phyloP scores from a whole-genome alignment of 2,113 vertebrate genomes.

The Poecile atricapillus region DNA sequence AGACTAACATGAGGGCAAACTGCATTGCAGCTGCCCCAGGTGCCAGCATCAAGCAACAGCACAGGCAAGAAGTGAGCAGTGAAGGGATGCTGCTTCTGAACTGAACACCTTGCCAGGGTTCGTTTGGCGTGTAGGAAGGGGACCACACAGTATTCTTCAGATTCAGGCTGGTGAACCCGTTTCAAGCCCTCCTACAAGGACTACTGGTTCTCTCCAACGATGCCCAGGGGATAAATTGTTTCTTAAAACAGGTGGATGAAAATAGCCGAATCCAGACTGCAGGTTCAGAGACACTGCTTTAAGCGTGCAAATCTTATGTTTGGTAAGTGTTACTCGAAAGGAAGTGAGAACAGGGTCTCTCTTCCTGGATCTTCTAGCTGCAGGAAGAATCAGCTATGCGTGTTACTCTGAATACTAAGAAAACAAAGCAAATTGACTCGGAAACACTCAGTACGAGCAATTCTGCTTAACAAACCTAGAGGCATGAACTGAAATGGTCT shows the following conservation, averaged over 20 bases:
- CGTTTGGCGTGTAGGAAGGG: not conserved
- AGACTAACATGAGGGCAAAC: not conserved
- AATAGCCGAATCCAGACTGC: not conserved
- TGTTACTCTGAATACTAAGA: slow-evolving; percentile 23
- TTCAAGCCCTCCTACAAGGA: not conserved
- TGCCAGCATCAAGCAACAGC: not conserved
- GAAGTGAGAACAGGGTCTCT: slow-evolving; percentile 38
- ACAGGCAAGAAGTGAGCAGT: not conserved
- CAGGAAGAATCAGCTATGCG: slow-evolving; percentile 29
- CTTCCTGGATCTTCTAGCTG: slow-evolving; percentile 43
- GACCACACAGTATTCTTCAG: not conserved
- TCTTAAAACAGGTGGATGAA: not conserved
- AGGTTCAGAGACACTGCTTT: not conserved
- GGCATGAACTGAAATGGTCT: not conserved
- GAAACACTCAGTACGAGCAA: slow-evolving; percentile 14
- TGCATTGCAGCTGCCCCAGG: not conserved
- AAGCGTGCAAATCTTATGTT: not conserved
- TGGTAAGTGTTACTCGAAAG: slow-evolving; percentile 6
- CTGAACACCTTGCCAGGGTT: not conserved
- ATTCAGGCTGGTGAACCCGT: not conserved
- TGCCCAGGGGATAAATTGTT: not conserved
- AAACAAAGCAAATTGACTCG: slow-evolving; percentile 35
- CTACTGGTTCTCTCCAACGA: not conserved
- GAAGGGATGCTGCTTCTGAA: not conserved
- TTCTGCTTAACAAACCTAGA: slow-evolving; percentile 9